Conservation (phyloP, 2,888 invertebrate species). For the Creontiades dilutus region DNA sequence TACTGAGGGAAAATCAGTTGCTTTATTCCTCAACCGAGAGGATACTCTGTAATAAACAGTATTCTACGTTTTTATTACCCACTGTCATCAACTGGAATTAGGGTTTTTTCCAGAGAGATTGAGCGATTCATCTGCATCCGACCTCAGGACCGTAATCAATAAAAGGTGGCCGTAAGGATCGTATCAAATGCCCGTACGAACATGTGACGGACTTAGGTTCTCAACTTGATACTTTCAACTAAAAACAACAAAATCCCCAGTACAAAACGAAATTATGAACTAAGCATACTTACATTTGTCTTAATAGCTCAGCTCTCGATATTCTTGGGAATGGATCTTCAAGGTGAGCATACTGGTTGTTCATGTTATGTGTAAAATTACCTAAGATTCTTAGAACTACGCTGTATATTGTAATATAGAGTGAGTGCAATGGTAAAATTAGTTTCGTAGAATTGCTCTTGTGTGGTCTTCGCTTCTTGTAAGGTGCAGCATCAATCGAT, state of each 20-base stretch:
- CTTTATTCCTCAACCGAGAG: neutral
- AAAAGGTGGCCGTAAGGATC: neutral
- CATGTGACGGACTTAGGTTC: neutral
- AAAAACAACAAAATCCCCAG: neutral
- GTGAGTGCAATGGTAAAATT: neutral
- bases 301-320: conserved; percentile 9
- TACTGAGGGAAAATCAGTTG: neutral
- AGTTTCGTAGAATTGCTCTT: neutral
- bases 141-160: neutral
- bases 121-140: neutral
- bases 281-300: conserved; percentile 8
- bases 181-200: neutral
- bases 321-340: neutral
- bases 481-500: conserved; percentile 21
- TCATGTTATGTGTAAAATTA: neutral
- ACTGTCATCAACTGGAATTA: neutral
- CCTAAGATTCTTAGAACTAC: neutral
- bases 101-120: neutral
- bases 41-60: neutral
- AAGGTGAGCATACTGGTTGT: conserved; percentile 32
- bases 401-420: neutral
- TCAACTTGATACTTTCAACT: neutral
- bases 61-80: neutral
- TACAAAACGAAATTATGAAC: neutral
- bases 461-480: conserved; percentile 2